Conservation (phyloP, 2,797 vertebrate species). For the Poeciliopsis gracilis region DNA sequence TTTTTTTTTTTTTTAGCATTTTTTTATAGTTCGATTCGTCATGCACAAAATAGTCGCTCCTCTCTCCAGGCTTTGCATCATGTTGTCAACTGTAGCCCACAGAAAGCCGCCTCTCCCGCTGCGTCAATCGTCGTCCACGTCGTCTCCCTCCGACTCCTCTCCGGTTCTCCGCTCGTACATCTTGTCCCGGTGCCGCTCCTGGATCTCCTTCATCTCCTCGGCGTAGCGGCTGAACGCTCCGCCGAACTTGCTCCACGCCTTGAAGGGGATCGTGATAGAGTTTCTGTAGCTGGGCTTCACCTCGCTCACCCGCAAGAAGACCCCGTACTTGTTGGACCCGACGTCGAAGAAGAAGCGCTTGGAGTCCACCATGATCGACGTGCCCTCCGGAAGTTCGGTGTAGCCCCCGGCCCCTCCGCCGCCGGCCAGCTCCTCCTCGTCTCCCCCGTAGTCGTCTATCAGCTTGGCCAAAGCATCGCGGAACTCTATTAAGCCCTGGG, state of each 20-base stretch:
- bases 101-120: constrained; percentile 26
- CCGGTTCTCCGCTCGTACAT: constrained; percentile 89
- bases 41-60: constrained; percentile 76
- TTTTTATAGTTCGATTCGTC: constrained; percentile 77
- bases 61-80: constrained; percentile 69
- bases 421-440: constrained; percentile 90
- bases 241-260: constrained; percentile 97
- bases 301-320: constrained; percentile 95
- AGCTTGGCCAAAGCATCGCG: constrained; percentile 94
- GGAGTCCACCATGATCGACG: constrained; percentile 95
- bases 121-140: constrained; percentile 93
- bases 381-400: constrained; percentile 94
- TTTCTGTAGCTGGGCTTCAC: constrained; percentile 98
- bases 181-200: constrained; percentile 94
- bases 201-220: constrained; percentile 98
- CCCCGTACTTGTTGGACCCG: constrained; percentile 97
- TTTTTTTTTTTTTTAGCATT: constrained; percentile 59
- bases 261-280: constrained; percentile 96
- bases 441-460: constrained; percentile 94
- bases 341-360: constrained; percentile 99
- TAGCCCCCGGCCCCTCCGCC: constrained; percentile 85
- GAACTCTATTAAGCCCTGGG: constrained; percentile 94
- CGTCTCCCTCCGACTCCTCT: constrained; percentile 90
- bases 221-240: constrained; percentile 95
- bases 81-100: constrained; percentile 61